Base-by-base conservation (phyloP, 1,140 invertebrate species). In the Muscidifurax raptorellus region DNA sequence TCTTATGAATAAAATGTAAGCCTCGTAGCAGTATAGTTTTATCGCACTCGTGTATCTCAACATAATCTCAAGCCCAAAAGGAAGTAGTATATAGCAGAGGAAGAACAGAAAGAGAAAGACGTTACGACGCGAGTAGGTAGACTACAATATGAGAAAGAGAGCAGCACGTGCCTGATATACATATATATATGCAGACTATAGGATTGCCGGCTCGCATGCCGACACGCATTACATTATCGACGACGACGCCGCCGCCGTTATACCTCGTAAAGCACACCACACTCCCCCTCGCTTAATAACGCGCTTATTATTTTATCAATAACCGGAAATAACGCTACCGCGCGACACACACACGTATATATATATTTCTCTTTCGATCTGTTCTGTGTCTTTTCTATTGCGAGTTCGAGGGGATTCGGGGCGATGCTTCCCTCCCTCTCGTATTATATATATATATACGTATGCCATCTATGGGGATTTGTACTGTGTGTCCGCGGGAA, bases 291-390 rank as follows among this genome's bases (percentile, higher is more conserved):
- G 78, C 52, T 89, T 90, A 90, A 90, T 90, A 90, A 90, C 86
- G 85, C 86, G 85, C 87, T 89, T 88, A 89, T 90, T 88, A 90
- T 90, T 89, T 90, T 88, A 90, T 90, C 89, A 87, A 90, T 89
- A 89, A 83, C 69, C 27, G 83, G 89, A 90, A 89, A 69, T 69
- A 25, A 78, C 22, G n/a, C 36, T 7, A 18, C 27, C 30, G 27
- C 27, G 67, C 72, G 72, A 75, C 30, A 36, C 27, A 69, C 36
- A 64, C 59, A 64, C 7, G 7, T 5, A 13, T 64, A 69, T 27
- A 71, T n/a, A n/a, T n/a, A n/a, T n/a, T n/a, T n/a, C 15, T 66
- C 22, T 22, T 40, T 47, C 25, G 78, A 71, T 4, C n/a, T 18
- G 13, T 12, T 47, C 36, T 18, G 0, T 59, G 27, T 22, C 10